Base-by-base conservation (phyloP, 2,797 vertebrate genomes). In the Aratinga solstitialis region DNA sequence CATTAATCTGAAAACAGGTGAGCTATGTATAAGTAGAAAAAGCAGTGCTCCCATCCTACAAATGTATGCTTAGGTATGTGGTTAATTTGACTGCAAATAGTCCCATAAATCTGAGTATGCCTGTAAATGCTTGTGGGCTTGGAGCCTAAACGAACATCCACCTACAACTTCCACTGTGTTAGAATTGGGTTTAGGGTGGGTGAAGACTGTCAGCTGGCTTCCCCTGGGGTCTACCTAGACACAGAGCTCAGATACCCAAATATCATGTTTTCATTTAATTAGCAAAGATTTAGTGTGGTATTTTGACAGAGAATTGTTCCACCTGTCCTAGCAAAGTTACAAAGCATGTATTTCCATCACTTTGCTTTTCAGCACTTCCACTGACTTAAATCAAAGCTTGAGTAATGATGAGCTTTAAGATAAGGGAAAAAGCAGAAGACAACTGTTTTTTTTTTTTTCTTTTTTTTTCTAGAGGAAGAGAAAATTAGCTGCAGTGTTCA, bases 291-390 rank as follows among this genome's bases (percentile, higher is more conserved):
- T 65, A 26, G 26, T 20, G 24, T 34, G 81, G 65, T 86, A 81
- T 76, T 95, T 91, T 95, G 80, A 88, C 91, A 79, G 74, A 42
- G 11, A 43, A 84, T 82, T 73, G 43, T 92, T 90, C 79, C 78
- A 89, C 68, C 53, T 89, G 84, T 73, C 61, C 91, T 88, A 90
- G 80, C 45, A 32, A 54, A 79, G 56, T 84, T 90, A 83, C 61
- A 75, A 84, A 94, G 76, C 29, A 24, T 3, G 0, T 22, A 82
- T 82, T 94, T 89, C 83, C 48, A 77, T 74, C 42, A 42, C 56
- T 90, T 94, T 12, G 27, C 47, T 90, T 94, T 96, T 91, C 90
- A 88, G 45, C 85, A 54, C 88, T 80, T 95, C 86, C 61, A 47
- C n/a, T 30, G 77, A 87, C 83, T 91, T 81, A 47, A 90, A 91